Percentiles rank a stretch among this genome's conserved stretches.
These are phyloP conservation scores for Trichacis sp. DNA, from an alignment of 2,888 invertebrate species.

Conservation along the genomic window DNA sequence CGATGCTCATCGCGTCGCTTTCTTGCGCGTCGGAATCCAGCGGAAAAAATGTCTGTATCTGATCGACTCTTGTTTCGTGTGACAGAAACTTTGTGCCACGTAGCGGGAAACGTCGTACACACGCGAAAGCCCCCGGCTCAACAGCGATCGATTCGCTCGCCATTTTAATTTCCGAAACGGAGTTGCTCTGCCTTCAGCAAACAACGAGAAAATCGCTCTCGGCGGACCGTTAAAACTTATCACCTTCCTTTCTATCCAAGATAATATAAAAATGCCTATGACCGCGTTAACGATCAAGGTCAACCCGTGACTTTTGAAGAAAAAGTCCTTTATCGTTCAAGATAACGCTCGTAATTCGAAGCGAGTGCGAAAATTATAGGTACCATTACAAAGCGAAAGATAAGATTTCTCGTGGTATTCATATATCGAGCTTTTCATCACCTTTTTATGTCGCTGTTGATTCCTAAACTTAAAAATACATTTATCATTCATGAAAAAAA, in stretches of 20 bases:
- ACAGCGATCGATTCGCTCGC: background rate
- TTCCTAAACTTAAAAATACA: too few species aligned
- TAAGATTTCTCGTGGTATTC: background rate
- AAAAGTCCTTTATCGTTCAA: background rate
- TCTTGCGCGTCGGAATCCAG: background rate
- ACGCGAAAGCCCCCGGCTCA: background rate
- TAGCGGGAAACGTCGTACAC: background rate
- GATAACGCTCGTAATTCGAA: background rate
- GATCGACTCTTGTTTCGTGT: background rate
- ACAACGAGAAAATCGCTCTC: conserved; percentile 5
- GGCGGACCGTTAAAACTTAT: conserved; percentile 6
- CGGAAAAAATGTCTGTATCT: background rate
- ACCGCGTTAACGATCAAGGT: conserved; percentile 1
- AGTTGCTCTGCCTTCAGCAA: background rate
- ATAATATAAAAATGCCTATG: background rate
- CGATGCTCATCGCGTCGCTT: background rate
- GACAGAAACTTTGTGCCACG: background rate
- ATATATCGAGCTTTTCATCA: too few species aligned
- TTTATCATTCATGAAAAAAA: too few species aligned
- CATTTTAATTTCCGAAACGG: conserved; percentile 7
- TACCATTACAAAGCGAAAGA: background rate
- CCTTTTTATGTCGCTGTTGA: too few species aligned
- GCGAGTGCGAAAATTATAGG: background rate
- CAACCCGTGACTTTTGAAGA: background rate
- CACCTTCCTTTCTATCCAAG: background rate